phyloP scores from a whole-genome alignment of 2,113 vertebrate genomes.

The Xyrauchen texanus region DNA sequence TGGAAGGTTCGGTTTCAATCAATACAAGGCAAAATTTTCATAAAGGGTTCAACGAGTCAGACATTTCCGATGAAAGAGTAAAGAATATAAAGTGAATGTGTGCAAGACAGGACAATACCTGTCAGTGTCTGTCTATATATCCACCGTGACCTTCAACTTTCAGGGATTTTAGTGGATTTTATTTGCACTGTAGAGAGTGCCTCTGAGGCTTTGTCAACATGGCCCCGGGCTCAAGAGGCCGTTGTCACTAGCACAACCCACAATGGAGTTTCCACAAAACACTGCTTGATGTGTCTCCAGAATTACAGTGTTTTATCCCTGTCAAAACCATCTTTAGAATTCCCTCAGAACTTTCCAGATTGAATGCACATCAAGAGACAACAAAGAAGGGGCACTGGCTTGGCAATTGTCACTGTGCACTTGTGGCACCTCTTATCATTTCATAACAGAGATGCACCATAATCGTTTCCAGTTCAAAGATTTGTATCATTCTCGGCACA shows the following conservation, averaged over 20 bases:
- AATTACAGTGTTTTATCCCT: conserved; percentile 45
- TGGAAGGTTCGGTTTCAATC: no score
- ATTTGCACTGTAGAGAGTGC: conserved; percentile 42
- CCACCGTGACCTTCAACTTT: conserved; percentile 32
- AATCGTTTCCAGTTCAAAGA: conserved; percentile 52
- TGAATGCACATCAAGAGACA: conserved; percentile 35
- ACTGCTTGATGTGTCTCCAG: conserved; percentile 18
- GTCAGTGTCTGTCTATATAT: conserved; percentile 5
- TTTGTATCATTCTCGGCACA: conserved; percentile 38
- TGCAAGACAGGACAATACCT: conserved; percentile 3
- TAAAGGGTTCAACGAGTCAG: neutral
- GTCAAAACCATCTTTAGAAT: conserved; percentile 55
- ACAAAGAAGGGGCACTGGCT: neutral
- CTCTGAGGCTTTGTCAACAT: conserved; percentile 39
- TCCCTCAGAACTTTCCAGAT: conserved; percentile 55
- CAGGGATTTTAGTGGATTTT: conserved; percentile 30
- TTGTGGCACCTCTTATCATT: conserved; percentile 48
- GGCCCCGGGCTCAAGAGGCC: conserved; percentile 12
- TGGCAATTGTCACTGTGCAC: conserved; percentile 33
- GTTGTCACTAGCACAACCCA: neutral
- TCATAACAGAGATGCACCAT: conserved; percentile 41
- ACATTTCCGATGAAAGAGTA: neutral
- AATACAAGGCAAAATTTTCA: no score
- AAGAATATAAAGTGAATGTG: neutral
- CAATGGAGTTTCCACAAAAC: conserved; percentile 17